Base-by-base conservation (phyloP, 2,113 vertebrate genomes). In the Phrynosoma blainvillii region DNA sequence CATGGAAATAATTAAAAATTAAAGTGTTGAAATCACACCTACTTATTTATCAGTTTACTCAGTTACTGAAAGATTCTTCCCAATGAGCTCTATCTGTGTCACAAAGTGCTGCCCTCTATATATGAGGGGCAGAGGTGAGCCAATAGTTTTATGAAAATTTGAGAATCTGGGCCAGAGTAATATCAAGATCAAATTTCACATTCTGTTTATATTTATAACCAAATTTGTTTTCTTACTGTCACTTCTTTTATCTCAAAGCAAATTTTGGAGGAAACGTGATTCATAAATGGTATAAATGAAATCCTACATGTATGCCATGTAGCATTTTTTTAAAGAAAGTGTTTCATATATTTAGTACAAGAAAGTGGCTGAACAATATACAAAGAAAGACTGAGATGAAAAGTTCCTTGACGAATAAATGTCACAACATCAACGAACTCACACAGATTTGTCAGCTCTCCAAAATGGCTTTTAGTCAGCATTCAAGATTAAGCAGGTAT, bases 101-200 rank as follows among this genome's bases (percentile, higher is more conserved):
- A 20, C 36, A 30, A 27, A 84, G 11, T 66, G 84, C 0, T 54
- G 65, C 1, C 0, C 10, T 47, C 13, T 56, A 66, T 2, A 81
- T 86, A 85, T 71, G 27, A 71, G 27, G 5, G 8, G 25, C 68
- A 71, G 30, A 11, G 68, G 36, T 25, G 54, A 0, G 0, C 56
- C 21, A 87, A 25, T 76, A 47, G 21, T 36, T 27, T 36, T 21
- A 75, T 52, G 30, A 16, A 65, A 52, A 42, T 65, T 62, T 47
- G 73, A 87, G 16, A 32, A n/a, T 42, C 79, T 47, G 56, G 56
- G 36, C 30, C 10, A 47, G 70, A 27, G 78, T 86, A 18, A 56
- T 56, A 30, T 0, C 77, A 6, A 1, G 77, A 12, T 11, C 30
- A 42, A 30, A 59, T 62, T 80, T 81, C 25, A 52, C 70, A 30